Base-by-base conservation (phyloP, 2,888 invertebrate species). In the Drosophila paramelanica region DNA sequence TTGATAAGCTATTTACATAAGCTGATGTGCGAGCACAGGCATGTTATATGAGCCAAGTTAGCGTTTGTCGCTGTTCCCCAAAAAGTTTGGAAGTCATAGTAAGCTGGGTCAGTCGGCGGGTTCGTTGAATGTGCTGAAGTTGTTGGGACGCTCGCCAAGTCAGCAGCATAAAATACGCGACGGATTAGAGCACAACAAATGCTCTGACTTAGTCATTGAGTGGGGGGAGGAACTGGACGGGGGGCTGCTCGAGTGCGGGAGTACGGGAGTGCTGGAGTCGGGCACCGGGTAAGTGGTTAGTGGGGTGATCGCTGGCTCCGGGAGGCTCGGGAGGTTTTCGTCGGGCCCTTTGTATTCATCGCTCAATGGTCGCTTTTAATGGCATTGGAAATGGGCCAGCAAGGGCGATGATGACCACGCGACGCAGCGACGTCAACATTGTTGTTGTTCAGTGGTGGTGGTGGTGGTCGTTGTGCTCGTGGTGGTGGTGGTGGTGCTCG, bases 1-100 rank as follows among this genome's bases (percentile, higher is more conserved):
- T 70, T 76, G 83, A 77, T 73, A 79, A 81, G 85, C 77, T 73
- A 83, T 83, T 83, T 88, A 72, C 88, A 87, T 84, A 83, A 88
- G 81, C 81, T 67, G 69, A 68, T 77, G 79, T 72, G 79, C 73
- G 60, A 61, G 65, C 66, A 59, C 11, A 55, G 58, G 72, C 66
- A 75, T 79, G 71, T 67, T 74, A 67, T 68, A 68, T 76, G 79
- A 79, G 78, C 81, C 81, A 73, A 78, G 60, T 80, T 77, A 66
- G 43, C 50, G 39, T 39, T 67, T 36, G 36, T 36, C 20, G 23
- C 36, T 8, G 17, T 23, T 20, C 38, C 33, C 46, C 27, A 38
- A 59, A 61, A 66, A 53, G 38, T 73, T 73, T 68, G 53, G 58
- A 78, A 78, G 74, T 74, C 74, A 57, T 62, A 61, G 68, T 68